Evolutionary conservation across 2,888 invertebrate genomes (phyloP).

Genomic region (Spodoptera exigua): DNA sequence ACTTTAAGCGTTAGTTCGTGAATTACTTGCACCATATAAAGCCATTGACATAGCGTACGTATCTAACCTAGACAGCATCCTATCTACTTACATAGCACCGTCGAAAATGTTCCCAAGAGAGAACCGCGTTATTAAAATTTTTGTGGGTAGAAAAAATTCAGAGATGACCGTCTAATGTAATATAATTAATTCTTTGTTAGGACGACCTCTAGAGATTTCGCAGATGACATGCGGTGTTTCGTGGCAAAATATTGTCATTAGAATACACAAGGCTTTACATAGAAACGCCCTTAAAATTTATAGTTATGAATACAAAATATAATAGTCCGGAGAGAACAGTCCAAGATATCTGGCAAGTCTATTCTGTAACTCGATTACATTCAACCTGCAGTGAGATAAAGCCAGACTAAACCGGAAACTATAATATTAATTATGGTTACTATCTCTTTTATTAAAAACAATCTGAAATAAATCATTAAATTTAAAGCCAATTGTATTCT

Average conservation of each 20-base stretch:
- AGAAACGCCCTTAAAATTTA: slow-evolving; percentile 13
- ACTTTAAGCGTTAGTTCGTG: slow-evolving; percentile 62
- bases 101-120: slow-evolving; percentile 1
- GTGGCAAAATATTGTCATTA: slow-evolving; percentile 26
- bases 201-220: slow-evolving; percentile 11
- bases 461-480: slow-evolving; percentile 54
- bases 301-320: slow-evolving; percentile 13
- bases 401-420: slow-evolving; percentile 44
- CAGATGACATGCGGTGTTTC: slow-evolving; percentile 21
- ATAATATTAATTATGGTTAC: slow-evolving; percentile 53
- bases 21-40: slow-evolving; percentile 58
- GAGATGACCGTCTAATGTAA: slow-evolving; percentile 16
- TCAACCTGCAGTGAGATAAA: slow-evolving; percentile 34
- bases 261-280: slow-evolving; percentile 9
- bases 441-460: slow-evolving; percentile 56
- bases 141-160: slow-evolving; percentile 18
- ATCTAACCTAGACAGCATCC: not conserved
- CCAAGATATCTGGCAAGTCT: slow-evolving; percentile 4
- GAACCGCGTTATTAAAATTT: slow-evolving; percentile 27
- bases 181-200: slow-evolving; percentile 35
- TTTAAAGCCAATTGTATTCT: slow-evolving; percentile 62
- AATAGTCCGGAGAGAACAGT: not conserved
- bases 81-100: not conserved
- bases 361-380: slow-evolving; percentile 24
- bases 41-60: not conserved